phyloP scores from a whole-genome alignment of 2,113 vertebrate genomes.

The Leucosticte australis region DNA sequence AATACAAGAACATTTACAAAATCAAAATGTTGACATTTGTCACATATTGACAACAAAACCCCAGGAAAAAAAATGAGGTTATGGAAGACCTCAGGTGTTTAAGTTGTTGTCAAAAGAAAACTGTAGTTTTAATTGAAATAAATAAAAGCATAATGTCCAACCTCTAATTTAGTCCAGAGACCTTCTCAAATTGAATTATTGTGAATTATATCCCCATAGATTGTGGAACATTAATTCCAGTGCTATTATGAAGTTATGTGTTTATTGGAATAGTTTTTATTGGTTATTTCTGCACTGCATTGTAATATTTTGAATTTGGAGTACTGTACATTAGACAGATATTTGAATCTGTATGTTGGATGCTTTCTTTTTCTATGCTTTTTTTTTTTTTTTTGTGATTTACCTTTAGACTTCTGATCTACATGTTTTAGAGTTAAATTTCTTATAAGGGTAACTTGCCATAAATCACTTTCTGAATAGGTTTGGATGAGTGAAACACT shows the following conservation, averaged over 20 bases:
- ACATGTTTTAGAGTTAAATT: not conserved
- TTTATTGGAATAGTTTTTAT: not conserved
- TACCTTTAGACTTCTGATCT: not conserved
- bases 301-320: not conserved
- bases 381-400: not conserved
- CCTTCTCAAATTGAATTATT: not conserved
- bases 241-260: not conserved
- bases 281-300: not conserved
- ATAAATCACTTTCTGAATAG: not conserved
- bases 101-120: not conserved
- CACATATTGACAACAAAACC: not conserved
- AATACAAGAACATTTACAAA: not conserved
- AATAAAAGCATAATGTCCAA: not conserved
- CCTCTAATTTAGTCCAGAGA: not conserved
- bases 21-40: not conserved
- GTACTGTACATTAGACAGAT: not conserved
- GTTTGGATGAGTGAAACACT: not conserved
- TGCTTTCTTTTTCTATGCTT: not conserved
- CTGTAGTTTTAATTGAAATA: not conserved
- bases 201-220: not conserved
- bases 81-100: not conserved
- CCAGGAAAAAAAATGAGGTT: not conserved
- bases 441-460: not conserved
- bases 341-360: not conserved
- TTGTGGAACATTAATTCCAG: not conserved